Percentiles rank a stretch among this genome's conserved stretches.
phyloP scores from a whole-genome alignment of 2,797 vertebrate genomes.

The Ibycter americanus region DNA sequence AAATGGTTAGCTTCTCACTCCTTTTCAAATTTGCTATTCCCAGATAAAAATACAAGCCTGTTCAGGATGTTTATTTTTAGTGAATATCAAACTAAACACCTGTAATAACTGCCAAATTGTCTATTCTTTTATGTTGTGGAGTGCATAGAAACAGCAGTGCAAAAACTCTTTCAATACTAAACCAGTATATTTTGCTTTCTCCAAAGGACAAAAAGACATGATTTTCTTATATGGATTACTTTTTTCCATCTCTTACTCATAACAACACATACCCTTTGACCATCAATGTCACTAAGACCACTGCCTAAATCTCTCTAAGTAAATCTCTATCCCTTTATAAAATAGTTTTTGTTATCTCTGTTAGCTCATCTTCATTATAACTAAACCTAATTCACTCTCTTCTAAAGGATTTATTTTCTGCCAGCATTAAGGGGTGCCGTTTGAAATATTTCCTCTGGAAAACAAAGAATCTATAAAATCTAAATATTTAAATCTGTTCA shows the following conservation, averaged over 20 bases:
- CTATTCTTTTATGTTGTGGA: not conserved
- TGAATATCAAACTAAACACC: not conserved
- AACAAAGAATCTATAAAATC: constrained; percentile 18
- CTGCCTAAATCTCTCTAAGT: not conserved
- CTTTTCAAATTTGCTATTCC: not conserved
- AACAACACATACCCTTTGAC: not conserved
- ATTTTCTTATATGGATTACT: not conserved
- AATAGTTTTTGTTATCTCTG: not conserved
- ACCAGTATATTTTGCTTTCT: not conserved
- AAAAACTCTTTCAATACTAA: not conserved
- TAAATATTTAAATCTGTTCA: constrained; percentile 7
- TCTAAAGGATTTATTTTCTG: constrained; percentile 18
- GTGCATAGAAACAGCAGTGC: not conserved
- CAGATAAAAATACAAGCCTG: not conserved
- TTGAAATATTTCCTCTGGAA: constrained; percentile 51
- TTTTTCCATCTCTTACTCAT: not conserved
- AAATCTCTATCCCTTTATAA: not conserved
- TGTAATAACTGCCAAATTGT: not conserved
- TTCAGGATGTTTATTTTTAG: not conserved
- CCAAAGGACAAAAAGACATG: not conserved
- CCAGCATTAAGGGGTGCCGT: not conserved
- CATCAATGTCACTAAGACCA: not conserved
- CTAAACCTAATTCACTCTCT: not conserved
- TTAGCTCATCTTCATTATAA: constrained; percentile 32
- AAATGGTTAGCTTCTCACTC: not conserved